Percentiles rank a stretch among this genome's conserved stretches.
Evolutionary conservation across 1,140 invertebrate species (phyloP).

Genomic region (Lordiphosa stackelbergi): DNA sequence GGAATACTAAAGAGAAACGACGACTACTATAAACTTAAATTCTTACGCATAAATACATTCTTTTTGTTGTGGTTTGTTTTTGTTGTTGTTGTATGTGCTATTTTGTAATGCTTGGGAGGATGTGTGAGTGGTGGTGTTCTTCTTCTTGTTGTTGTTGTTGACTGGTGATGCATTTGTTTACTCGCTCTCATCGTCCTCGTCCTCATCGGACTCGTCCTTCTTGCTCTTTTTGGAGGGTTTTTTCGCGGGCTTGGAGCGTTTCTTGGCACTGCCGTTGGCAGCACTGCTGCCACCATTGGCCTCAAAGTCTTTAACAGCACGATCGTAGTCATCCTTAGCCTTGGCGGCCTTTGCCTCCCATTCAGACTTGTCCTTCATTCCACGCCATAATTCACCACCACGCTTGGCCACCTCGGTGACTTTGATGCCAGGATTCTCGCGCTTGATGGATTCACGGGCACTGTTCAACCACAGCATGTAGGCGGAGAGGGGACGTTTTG

Average conservation of each 20-base stretch:
- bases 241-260: slow-evolving; percentile 77
- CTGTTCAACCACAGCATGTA: slow-evolving; percentile 94
- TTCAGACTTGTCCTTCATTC: slow-evolving; percentile 89
- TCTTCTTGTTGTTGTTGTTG: slow-evolving; percentile 9
- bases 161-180: slow-evolving; percentile 30
- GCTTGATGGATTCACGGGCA: slow-evolving; percentile 87
- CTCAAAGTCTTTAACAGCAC: slow-evolving; percentile 92
- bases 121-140: slow-evolving; percentile 7
- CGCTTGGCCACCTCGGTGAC: slow-evolving; percentile 92
- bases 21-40: slow-evolving; percentile 69
- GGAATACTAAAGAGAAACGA: slow-evolving; percentile 60
- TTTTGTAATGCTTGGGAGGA: background rate
- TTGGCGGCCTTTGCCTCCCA: slow-evolving; percentile 92
- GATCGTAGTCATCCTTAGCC: slow-evolving; percentile 90
- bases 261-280: slow-evolving; percentile 77
- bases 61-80: slow-evolving; percentile 37
- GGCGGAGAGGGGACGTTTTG: slow-evolving; percentile 90
- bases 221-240: slow-evolving; percentile 77
- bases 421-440: slow-evolving; percentile 87
- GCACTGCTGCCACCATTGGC: slow-evolving; percentile 81
- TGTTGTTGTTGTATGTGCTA: slow-evolving; percentile 10
- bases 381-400: slow-evolving; percentile 91
- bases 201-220: slow-evolving; percentile 77
- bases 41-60: slow-evolving; percentile 70
- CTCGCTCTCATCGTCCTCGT: slow-evolving; percentile 75